Evolutionary conservation across 2,888 invertebrate species (phyloP).

Genomic region (Resseliella maxima): DNA sequence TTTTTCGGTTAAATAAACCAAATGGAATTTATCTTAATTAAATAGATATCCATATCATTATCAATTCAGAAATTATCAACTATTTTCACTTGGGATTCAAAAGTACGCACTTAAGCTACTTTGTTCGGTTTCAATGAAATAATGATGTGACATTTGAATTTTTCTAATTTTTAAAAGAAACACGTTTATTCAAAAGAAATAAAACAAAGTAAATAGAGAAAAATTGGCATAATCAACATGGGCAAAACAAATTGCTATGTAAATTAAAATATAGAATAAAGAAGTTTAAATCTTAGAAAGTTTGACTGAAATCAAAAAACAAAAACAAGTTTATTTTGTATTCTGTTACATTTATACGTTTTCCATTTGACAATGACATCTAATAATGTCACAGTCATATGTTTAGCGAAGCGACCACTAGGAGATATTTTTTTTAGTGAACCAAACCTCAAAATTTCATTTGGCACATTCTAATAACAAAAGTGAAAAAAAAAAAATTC

Average conservation of each 20-base stretch:
- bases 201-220: no score
- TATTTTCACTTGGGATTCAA: background rate
- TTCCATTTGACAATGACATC: no score
- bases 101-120: conserved; percentile 27
- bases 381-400: background rate
- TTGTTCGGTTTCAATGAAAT: background rate
- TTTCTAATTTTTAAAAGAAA: background rate
- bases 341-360: no score
- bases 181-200: no score
- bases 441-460: background rate
- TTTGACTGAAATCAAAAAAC: no score
- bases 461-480: background rate
- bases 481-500: background rate
- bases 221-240: no score
- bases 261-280: no score
- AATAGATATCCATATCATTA: background rate
- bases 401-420: background rate
- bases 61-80: background rate
- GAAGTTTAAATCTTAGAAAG: no score
- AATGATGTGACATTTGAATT: background rate
- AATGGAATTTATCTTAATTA: no score
- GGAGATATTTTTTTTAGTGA: background rate
- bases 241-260: no score
- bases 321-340: no score
- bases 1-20: no score